Base-by-base conservation (phyloP, 1,140 invertebrate species). In the Drosophila sechellia region DNA sequence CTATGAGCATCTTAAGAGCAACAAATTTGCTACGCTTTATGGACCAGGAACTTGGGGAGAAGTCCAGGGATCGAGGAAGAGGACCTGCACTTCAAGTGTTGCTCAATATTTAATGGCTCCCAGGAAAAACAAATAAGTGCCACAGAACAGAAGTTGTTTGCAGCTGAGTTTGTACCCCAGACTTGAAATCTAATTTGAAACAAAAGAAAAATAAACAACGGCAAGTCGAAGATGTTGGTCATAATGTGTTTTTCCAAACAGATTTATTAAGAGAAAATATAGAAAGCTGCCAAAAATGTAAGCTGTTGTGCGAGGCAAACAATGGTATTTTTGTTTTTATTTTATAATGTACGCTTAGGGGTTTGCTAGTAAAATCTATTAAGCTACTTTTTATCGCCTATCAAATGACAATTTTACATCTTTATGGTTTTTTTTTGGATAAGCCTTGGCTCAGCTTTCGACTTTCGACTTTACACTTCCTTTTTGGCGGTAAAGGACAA, bases 1-100 rank as follows among this genome's bases (percentile, higher is more conserved):
- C 85, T 85, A 85, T 85, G 81, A 85, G 61, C 81, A 72, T 86
- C 69, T 81, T 65, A 71, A 79, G 74, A 79, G 65, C 58, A 66
- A 79, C 78, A 86, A 86, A 86, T 87, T 86, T 81, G 65, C 61
- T 65, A 55, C 72, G 56, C 63, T 80, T 84, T 77, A 85, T 85
- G 68, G 63, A 63, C 54, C 50, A 46, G 39, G 45, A 37, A 46
- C 37, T 35, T 40, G 17, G 15, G 42, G 27, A n/a, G 27, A 15
- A 34, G 39, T 58, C 31, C 11, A n/a, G 8, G 12, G 15, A 31
- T n/a, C 27, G 31, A 22, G 42, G 27, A 5, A 20, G 13, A 35
- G 22, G n/a, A 39, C 42, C 56, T 63, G 69, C 57, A 74, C 69
- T 74, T 74, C 40, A 64, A 74, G 70, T 64, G 59, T 74, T 74